Percentiles rank a stretch among this genome's conserved stretches.
Evolutionary conservation across 2,113 vertebrate genomes (phyloP).

Genomic region (Otis tarda): DNA sequence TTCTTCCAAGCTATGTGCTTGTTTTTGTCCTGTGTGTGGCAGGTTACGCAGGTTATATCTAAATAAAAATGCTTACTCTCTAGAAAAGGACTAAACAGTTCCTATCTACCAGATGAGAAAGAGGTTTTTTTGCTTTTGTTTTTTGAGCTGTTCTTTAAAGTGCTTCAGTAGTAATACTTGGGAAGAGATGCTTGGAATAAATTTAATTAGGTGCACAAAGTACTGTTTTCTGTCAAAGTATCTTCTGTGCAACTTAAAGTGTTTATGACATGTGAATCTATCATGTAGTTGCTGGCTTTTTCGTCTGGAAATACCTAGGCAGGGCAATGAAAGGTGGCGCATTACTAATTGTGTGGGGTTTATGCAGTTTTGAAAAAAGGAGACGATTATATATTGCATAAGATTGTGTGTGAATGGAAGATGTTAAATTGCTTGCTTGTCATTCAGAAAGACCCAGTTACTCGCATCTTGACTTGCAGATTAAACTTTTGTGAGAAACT

Average conservation of each 20-base stretch:
- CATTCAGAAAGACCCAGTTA: background rate
- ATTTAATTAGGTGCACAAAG: background rate
- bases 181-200: background rate
- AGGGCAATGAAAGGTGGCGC: background rate
- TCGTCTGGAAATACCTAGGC: background rate
- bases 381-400: background rate
- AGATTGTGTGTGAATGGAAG: background rate
- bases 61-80: background rate
- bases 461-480: background rate
- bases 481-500: background rate
- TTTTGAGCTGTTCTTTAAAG: background rate
- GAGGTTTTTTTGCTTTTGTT: background rate
- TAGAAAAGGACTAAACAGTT: background rate
- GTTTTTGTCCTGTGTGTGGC: background rate
- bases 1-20: background rate
- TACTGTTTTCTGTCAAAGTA: background rate
- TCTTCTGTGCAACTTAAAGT: accelerated
- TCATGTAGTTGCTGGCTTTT: background rate
- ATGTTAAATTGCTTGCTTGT: background rate
- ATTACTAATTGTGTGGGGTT: background rate
- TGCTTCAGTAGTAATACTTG: background rate
- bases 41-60: background rate
- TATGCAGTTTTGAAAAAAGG: background rate
- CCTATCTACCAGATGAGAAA: background rate
- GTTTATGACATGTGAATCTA: background rate